Evolutionary conservation across 2,113 vertebrate species (phyloP).

Genomic region (Cynoglossus semilaevis): DNA sequence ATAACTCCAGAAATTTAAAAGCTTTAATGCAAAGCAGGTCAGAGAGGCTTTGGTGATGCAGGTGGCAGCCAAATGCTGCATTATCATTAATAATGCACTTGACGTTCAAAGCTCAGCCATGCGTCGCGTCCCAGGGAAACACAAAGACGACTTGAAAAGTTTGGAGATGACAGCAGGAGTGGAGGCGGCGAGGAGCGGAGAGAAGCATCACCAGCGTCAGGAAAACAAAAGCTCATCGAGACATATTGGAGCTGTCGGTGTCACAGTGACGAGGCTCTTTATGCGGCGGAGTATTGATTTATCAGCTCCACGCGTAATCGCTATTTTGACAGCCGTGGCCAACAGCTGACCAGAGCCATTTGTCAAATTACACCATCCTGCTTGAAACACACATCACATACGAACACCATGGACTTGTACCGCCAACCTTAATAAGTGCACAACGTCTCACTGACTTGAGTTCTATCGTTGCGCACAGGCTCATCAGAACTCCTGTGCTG

Average conservation of each 20-base stretch:
- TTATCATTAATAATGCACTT: conserved; percentile 70
- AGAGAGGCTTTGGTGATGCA: conserved; percentile 24
- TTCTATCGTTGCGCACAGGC: conserved; percentile 21
- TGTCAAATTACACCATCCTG: conserved; percentile 26
- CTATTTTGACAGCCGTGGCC: conserved; percentile 59
- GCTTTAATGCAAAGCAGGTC: conserved; percentile 24
- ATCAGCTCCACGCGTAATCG: conserved; percentile 49
- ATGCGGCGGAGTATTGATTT: conserved; percentile 55
- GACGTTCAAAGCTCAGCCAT: conserved; percentile 50
- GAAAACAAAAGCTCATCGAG: conserved; percentile 54
- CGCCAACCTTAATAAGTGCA: conserved; percentile 11
- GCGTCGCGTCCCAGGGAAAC: conserved; percentile 20
- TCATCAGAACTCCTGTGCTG: conserved; percentile 37
- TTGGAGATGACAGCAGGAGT: conserved; percentile 38
- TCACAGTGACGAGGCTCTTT: conserved; percentile 25
- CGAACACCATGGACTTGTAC: background rate
- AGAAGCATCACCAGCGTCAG: conserved; percentile 1
- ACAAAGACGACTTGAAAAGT: conserved; percentile 17
- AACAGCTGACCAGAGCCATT: conserved; percentile 41
- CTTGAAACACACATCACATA: conserved; percentile 8
- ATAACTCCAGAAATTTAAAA: conserved; percentile 31
- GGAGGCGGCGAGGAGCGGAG: conserved; percentile 2
- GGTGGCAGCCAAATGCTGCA: conserved; percentile 53
- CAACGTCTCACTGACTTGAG: conserved; percentile 29
- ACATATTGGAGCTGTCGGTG: conserved; percentile 43